A percentile compares a stretch with the other conserved stretches of the same genome.
Conservation (phyloP, 2,113 vertebrate species). For the Amphiprion ocellaris region DNA sequence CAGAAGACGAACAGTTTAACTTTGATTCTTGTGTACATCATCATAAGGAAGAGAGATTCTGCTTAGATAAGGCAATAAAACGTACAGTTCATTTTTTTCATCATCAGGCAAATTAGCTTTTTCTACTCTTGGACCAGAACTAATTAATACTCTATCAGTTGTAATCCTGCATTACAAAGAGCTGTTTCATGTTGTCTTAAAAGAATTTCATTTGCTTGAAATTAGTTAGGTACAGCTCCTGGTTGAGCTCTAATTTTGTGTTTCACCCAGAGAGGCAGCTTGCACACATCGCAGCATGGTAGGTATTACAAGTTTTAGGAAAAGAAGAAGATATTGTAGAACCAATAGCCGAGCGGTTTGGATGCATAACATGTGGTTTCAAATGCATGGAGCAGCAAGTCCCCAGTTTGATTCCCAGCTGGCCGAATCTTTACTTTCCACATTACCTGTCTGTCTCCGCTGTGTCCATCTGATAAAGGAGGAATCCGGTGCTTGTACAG, state of each 20-base stretch:
- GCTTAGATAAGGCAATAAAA: slow-evolving; percentile 11
- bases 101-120: slow-evolving; percentile 21
- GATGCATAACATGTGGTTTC: not conserved
- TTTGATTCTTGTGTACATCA: slow-evolving; percentile 27
- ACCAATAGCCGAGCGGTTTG: too few relatives aligned
- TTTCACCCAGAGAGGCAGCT: not conserved
- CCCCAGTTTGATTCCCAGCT: not conserved
- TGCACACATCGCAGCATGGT: too few relatives aligned
- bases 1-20: slow-evolving; percentile 26
- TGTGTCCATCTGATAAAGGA: too few relatives aligned
- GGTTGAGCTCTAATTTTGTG: not conserved
- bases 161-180: not conserved
- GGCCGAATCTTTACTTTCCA: not conserved
- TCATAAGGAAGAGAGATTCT: slow-evolving; percentile 12
- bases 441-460: too few relatives aligned
- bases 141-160: slow-evolving; percentile 3
- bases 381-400: not conserved
- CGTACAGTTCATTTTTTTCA: slow-evolving; percentile 20
- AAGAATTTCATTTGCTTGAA: not conserved
- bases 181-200: slow-evolving; percentile 1
- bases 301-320: too few relatives aligned
- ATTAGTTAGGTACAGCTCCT: not conserved
- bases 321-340: not conserved
- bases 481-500: too few relatives aligned
- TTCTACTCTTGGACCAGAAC: not conserved